phyloP scores from a whole-genome alignment of 2,113 vertebrate species.

The Zosterops lateralis region DNA sequence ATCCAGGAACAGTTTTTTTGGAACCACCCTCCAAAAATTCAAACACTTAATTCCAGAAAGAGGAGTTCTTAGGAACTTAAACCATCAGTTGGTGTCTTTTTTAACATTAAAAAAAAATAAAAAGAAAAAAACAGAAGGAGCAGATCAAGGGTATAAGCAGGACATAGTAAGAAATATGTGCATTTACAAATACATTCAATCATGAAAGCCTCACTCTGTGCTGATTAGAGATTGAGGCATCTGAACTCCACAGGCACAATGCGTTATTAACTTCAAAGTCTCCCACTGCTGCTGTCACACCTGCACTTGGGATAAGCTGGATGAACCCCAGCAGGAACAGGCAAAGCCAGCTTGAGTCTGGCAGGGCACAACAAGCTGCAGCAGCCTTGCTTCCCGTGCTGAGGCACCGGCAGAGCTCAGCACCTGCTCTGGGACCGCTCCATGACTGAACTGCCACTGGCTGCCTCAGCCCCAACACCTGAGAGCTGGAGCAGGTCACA shows the following conservation, averaged over 20 bases:
- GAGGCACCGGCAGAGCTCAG: not conserved
- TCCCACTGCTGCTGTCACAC: not conserved
- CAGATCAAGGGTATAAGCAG: not conserved
- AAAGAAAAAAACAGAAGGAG: fast-evolving
- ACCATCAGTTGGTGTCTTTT: not conserved
- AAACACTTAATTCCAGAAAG: not conserved
- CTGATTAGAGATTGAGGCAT: not conserved
- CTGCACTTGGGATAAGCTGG: fast-evolving
- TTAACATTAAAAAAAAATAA: not conserved
- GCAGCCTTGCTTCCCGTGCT: not conserved
- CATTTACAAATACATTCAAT: not conserved
- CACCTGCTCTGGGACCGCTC: not conserved
- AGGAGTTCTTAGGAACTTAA: not conserved
- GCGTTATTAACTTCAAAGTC: not conserved
- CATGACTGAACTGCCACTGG: fast-evolving
- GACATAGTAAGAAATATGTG: not conserved
- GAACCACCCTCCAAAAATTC: not conserved
- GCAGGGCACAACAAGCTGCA: not conserved
- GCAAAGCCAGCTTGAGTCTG: not conserved
- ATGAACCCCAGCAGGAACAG: not conserved
- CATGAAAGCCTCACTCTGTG: not conserved
- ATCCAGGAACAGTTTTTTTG: not conserved
- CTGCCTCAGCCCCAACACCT: fast-evolving
- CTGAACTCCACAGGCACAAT: not conserved
- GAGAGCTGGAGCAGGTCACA: not conserved